Percentiles rank a stretch among this genome's conserved stretches.
phyloP scores from a whole-genome alignment of 2,113 vertebrate genomes.

The Apaloderma vittatum region DNA sequence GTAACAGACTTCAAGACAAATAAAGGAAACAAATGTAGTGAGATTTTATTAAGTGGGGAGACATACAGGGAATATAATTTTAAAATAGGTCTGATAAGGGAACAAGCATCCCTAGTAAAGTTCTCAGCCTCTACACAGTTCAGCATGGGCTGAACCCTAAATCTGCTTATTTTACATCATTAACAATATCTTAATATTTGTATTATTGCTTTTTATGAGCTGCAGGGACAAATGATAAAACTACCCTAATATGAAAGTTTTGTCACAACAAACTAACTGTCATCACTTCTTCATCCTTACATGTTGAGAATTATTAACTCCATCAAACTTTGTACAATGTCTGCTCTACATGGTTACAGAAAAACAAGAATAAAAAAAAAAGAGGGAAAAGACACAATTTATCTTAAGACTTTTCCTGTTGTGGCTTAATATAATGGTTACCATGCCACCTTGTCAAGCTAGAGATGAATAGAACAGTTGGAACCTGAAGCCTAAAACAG shows the following conservation, averaged over 20 bases:
- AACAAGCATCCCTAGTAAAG: background rate
- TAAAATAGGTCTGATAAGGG: background rate
- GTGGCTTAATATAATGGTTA: background rate
- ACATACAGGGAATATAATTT: background rate
- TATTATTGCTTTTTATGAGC: background rate
- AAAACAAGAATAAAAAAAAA: background rate
- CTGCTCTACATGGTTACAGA: background rate
- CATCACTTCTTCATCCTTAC: background rate
- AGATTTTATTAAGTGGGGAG: background rate
- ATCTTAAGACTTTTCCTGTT: background rate
- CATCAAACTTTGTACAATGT: background rate
- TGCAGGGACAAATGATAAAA: background rate
- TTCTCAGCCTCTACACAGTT: background rate
- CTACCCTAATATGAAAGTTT: background rate
- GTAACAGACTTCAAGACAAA: background rate
- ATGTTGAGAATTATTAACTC: background rate
- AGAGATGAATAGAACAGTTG: slow-evolving; percentile 26
- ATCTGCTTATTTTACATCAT: background rate
- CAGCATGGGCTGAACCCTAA: background rate
- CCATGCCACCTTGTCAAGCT: background rate
- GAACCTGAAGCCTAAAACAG: background rate
- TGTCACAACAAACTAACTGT: background rate
- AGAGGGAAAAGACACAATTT: background rate
- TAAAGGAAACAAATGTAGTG: background rate
- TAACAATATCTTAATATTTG: background rate